A percentile compares a stretch with the other conserved stretches of the same genome.
These are phyloP conservation scores for Sepiola atlantica DNA, from an alignment of 2,888 invertebrate genomes.

Conservation along the genomic window DNA sequence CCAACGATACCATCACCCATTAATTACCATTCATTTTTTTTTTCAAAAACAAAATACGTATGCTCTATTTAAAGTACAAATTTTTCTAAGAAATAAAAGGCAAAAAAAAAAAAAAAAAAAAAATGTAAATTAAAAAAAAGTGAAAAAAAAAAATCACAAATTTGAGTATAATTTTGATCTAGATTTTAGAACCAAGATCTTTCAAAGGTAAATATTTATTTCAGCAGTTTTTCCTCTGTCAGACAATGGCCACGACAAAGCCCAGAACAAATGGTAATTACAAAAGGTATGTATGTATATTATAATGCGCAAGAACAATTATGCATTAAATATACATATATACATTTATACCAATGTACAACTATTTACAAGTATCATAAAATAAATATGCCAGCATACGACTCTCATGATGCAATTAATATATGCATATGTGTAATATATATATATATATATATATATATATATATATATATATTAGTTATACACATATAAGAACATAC, in stretches of 20 bases:
- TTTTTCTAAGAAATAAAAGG: neutral
- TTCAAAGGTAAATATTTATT: conserved; percentile 32
- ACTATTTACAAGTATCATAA: conserved; percentile 32
- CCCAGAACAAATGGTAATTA: neutral
- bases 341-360: conserved; percentile 32
- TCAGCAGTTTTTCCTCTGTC: conserved; percentile 32
- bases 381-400: neutral
- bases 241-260: neutral
- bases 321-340: neutral
- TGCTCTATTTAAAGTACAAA: neutral
- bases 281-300: neutral
- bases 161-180: neutral
- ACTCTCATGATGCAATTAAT: neutral
- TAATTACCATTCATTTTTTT: neutral
- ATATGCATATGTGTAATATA: neutral
- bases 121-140: neutral
- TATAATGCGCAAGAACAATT: neutral
- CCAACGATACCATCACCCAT: neutral
- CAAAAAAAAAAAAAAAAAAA: neutral
- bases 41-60: neutral
- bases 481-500: neutral
- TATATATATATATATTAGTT: neutral
- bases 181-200: neutral
- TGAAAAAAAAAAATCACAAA: neutral
- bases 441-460: neutral